Percentiles rank a stretch among this genome's conserved stretches.
Evolutionary conservation across 2,113 vertebrate genomes (phyloP).

Genomic region (Glaucomys volans): DNA sequence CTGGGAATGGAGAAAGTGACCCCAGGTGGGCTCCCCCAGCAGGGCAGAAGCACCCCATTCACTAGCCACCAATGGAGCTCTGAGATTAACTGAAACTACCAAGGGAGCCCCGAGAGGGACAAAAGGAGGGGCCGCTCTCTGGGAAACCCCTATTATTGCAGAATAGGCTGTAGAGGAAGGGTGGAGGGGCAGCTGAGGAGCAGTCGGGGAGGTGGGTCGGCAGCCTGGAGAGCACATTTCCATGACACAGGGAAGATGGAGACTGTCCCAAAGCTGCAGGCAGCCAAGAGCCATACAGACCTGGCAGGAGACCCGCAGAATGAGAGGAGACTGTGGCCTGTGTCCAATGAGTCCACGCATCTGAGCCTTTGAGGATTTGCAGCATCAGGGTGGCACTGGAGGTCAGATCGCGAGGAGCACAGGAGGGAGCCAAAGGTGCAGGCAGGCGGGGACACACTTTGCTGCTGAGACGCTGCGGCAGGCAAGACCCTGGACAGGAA

Average conservation of each 20-base stretch:
- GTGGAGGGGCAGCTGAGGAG: background rate
- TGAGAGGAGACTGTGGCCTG: fast-evolving
- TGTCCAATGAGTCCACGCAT: background rate
- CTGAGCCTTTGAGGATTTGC: background rate
- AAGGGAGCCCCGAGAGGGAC: background rate
- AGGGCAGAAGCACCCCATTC: background rate
- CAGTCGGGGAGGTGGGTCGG: background rate
- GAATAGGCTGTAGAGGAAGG: background rate
- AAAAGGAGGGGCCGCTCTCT: background rate
- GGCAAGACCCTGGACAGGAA: background rate
- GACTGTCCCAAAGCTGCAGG: background rate
- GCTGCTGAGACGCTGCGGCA: background rate
- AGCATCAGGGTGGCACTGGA: background rate
- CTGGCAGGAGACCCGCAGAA: background rate
- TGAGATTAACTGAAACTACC: background rate
- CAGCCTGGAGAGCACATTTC: background rate
- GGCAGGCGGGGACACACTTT: background rate
- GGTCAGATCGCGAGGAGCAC: background rate
- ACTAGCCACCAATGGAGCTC: background rate
- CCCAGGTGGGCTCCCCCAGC: background rate
- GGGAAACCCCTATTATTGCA: background rate
- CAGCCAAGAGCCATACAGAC: background rate
- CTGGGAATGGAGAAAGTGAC: background rate
- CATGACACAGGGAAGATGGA: background rate
- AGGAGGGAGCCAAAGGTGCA: background rate